phyloP scores from a whole-genome alignment of 2,888 invertebrate genomes.

The Lacanobia wlatinum region DNA sequence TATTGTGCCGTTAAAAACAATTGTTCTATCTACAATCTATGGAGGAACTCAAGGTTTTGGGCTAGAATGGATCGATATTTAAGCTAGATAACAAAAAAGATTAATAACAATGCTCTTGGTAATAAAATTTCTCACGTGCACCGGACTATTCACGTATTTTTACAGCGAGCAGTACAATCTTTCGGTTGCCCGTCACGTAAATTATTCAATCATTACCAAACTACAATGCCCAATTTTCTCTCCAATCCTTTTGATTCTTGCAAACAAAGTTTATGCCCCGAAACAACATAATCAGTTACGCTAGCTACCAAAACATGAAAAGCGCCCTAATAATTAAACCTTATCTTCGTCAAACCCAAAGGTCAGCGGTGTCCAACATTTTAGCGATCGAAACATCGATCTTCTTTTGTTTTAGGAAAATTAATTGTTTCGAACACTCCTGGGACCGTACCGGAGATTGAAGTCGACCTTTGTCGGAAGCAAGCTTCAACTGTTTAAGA shows the following conservation, averaged over 20 bases:
- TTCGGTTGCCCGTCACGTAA: not conserved
- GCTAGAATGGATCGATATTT: no score
- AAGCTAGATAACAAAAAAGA: no score
- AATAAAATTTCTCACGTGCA: not conserved
- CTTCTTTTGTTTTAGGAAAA: slow-evolving; percentile 23
- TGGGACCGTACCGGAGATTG: slow-evolving; percentile 19
- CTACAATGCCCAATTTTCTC: not conserved
- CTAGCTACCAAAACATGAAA: slow-evolving; percentile 19
- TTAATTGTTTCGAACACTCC: slow-evolving; percentile 18
- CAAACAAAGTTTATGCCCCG: not conserved
- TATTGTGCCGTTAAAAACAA: no score
- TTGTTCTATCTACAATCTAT: no score
- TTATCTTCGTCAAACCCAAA: slow-evolving; percentile 23
- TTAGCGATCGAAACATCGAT: slow-evolving; percentile 13
- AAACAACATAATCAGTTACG: slow-evolving; percentile 19
- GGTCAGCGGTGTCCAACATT: slow-evolving; percentile 14
- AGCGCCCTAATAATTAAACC: slow-evolving; percentile 20
- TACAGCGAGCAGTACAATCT: not conserved
- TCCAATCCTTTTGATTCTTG: not conserved
- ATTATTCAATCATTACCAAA: not conserved
- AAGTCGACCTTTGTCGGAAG: slow-evolving; percentile 25
- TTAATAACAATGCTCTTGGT: no score
- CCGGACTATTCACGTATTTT: not conserved
- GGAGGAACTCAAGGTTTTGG: no score
- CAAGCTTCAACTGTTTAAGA: slow-evolving; percentile 21